Evolutionary conservation across 2,797 vertebrate species (phyloP), one percentile per base, ranked within the genome.

Genomic region (Chromobotia macracanthus): DNA sequence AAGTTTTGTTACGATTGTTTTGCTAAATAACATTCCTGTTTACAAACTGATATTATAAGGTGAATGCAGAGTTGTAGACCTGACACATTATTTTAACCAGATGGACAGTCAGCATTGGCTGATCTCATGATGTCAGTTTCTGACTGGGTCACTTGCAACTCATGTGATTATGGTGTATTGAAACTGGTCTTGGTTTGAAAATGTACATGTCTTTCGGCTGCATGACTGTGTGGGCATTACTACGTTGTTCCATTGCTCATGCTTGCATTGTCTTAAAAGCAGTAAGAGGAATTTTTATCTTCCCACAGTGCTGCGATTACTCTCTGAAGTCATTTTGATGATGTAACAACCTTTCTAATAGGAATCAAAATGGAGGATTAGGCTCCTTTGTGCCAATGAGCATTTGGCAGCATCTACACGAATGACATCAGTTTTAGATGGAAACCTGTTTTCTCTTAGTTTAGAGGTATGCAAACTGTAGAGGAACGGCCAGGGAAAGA

Each of bases 371-470:
- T 83, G 79, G 82, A 81, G 76, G 73, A 65, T 28, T 69, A 10
- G 3, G 56, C 9, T 73, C 12, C 19, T 44, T 71, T 58, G 71
- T 58, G 56, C 46, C 50, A 56, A 38, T 19, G 35, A 28, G 38
- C 13, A 3, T 63, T 83, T 68, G 71, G 68, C 72, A 73, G 66
- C 46, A 19, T 56, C 5, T 69, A 31, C 51, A 21, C 3, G 6
- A 25, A 79, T 85, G 77, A 75, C 51, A 72, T 71, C 70, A 64
- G 65, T 63, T 82, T 80, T 35, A 75, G 68, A 83, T 21, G 5
- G 68, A 76, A 38, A 77, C 28, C 73, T 83, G 77, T 65, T 82
- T 83, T 82, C 80, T 80, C 67, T 83, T 75, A 79, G 58, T 71
- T 48, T 7, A 81, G 72, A 72, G 48, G 35, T 55, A 73, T 51